Percentiles rank a stretch among this genome's conserved stretches.
phyloP scores from a whole-genome alignment of 2,888 invertebrate genomes.

The Rhagium mordax region DNA sequence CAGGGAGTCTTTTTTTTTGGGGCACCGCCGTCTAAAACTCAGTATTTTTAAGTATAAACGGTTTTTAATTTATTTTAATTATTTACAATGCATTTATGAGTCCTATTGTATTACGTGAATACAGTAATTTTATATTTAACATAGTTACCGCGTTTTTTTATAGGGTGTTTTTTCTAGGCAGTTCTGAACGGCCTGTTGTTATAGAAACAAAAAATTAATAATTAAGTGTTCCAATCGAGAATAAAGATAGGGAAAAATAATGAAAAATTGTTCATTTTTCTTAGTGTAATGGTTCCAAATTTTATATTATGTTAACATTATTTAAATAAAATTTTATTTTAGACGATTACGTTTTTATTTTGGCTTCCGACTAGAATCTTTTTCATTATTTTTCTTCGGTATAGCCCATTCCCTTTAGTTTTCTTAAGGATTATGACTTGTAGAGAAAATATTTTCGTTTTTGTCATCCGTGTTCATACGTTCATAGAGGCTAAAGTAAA shows the following conservation, averaged over 20 bases:
- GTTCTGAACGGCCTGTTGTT: constrained; percentile 30
- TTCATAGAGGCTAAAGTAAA: constrained; percentile 1
- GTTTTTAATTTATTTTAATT: constrained; percentile 46
- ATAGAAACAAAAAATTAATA: constrained; percentile 16
- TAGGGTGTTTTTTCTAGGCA: constrained; percentile 33
- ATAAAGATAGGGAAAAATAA: constrained; percentile 44
- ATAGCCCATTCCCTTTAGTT: constrained; percentile 37
- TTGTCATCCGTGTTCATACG: background rate
- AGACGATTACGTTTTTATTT: constrained; percentile 45
- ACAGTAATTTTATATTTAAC: constrained; percentile 34
- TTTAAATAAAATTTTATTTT: constrained; percentile 55
- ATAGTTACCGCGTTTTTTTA: constrained; percentile 43
- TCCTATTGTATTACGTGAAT: constrained; percentile 36
- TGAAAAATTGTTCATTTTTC: constrained; percentile 35
- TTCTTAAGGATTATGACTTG: constrained; percentile 1
- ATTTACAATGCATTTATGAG: constrained; percentile 48
- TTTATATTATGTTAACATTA: constrained; percentile 49
- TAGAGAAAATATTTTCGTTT: background rate
- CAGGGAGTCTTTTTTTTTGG: background rate
- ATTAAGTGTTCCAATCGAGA: constrained; percentile 21
- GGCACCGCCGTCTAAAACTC: constrained; percentile 34
- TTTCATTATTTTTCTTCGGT: constrained; percentile 43
- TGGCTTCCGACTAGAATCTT: constrained; percentile 6
- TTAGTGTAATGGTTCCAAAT: constrained; percentile 32
- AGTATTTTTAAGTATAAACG: constrained; percentile 52